Evolutionary conservation across 92 coral and sea anemone genomes (phyloP), one percentile per base, ranked within the genome.

Genomic region (Micromussa lordhowensis): DNA sequence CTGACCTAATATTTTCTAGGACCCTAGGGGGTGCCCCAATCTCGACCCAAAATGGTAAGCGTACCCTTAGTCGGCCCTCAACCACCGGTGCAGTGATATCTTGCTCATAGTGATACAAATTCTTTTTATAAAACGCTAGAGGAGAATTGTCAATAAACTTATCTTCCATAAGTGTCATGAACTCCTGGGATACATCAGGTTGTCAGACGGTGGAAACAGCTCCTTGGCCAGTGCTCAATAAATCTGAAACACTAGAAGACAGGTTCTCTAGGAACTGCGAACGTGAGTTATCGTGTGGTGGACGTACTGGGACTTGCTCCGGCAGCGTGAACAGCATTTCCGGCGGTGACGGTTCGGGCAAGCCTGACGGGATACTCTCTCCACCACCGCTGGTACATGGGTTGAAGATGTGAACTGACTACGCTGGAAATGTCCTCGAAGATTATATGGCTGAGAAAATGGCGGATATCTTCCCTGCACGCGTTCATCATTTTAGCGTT

Each of bases 61-160:
- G 86, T 28, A 86, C 89, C 51, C 36, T 78, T 30, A 86, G 77
- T 30, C 87, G 83, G 14, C 87, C 90, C 63, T 86, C 61, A 44
- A 86, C 90, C 30, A 87, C 61, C 49, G 90, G 64, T 64, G 66
- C 30, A 19, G 90, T 77, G 13, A 17, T 64, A 64, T 87, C 90
- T 55, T 40, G 59, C 54, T 80, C 87, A 66, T 87, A 80, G 5
- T 80, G 87, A 80, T 61, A 53, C 90, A 80, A 87, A 57, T 63
- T n/a, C n/a, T n/a, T n/a, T n/a, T n/a, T n/a, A n/a, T n/a, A n/a
- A n/a, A n/a, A n/a, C n/a, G n/a, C n/a, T n/a, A n/a, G n/a, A n/a
- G n/a, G n/a, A n/a, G n/a, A n/a, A n/a, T n/a, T n/a, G n/a, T n/a
- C n/a, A n/a, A n/a, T n/a, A n/a, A n/a, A n/a, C n/a, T n/a, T n/a